These are phyloP conservation scores for Caenorhabditis doughertyi DNA, from an alignment of 2,888 invertebrate genomes.

Conservation along the genomic window DNA sequence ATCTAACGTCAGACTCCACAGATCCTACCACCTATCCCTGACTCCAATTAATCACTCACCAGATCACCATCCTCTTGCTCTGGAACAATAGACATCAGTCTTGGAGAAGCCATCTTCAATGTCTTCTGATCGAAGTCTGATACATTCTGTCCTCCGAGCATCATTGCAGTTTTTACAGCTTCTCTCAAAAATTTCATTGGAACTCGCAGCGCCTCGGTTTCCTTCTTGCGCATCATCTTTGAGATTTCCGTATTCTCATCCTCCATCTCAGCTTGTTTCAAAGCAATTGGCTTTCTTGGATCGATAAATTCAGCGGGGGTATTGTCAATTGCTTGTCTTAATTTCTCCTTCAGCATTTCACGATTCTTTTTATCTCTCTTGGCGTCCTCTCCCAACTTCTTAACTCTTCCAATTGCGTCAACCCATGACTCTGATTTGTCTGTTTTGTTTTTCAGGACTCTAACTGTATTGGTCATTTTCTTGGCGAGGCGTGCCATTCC, in stretches of 20 bases:
- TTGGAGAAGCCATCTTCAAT: slow-evolving; percentile 78
- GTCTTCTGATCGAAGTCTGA: slow-evolving; percentile 81
- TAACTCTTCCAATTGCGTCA: slow-evolving; percentile 66
- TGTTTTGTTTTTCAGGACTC: slow-evolving; percentile 73
- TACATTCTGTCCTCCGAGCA: slow-evolving; percentile 78
- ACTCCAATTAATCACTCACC: too few relatives aligned
- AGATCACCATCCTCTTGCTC: slow-evolving; percentile 75
- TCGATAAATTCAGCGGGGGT: slow-evolving; percentile 73
- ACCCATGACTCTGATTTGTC: slow-evolving; percentile 62
- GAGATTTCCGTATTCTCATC: slow-evolving; percentile 64
- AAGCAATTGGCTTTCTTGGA: slow-evolving; percentile 70
- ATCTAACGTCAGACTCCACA: too few relatives aligned
- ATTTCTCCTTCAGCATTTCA: slow-evolving; percentile 66
- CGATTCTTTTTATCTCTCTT: slow-evolving; percentile 68
- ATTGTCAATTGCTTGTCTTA: slow-evolving; percentile 73
- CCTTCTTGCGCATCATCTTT: slow-evolving; percentile 65
- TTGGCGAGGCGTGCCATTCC: slow-evolving; percentile 69
- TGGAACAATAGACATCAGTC: slow-evolving; percentile 79
- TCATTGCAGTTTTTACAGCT: slow-evolving; percentile 75
- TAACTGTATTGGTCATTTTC: slow-evolving; percentile 70
- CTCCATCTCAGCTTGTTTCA: slow-evolving; percentile 66
- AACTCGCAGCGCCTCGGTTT: slow-evolving; percentile 70
- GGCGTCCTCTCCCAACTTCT: slow-evolving; percentile 68
- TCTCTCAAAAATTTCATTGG: slow-evolving; percentile 77
- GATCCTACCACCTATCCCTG: too few relatives aligned